Evolutionary conservation across 1,140 invertebrate genomes (phyloP), one percentile per base, ranked within the genome.

Genomic region (Periplaneta americana): DNA sequence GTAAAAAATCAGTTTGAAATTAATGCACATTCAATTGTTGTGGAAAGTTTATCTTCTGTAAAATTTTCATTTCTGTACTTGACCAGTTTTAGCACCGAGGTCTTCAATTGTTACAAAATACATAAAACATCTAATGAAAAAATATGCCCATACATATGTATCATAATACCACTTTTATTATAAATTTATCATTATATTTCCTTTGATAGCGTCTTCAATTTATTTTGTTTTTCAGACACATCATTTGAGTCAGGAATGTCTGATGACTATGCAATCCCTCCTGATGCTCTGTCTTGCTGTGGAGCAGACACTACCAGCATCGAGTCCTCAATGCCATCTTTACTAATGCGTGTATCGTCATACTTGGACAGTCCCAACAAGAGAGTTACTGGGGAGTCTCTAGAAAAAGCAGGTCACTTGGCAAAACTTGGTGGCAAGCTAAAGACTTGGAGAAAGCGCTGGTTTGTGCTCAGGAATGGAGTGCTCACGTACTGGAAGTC

Each of bases 211-310:
- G n/a, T n/a, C n/a, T n/a, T n/a, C n/a, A n/a, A n/a, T 66, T 28
- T n/a, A 66, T 66, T 22, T n/a, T 28, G 18, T 75, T 34, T 48
- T 34, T 86, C 90, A 96, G 96, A 97, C 89, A 95, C 95, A 84
- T 98, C 96, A 80, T 94, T 97, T 88, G 95, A 97, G 88, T 98
- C 96, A 74, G 97, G 96, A 81, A 92, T 97, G 88, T 98, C 97
- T 31, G 96, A 98, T 87, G 97, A 99, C 90, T 98, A 99, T 88
- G 97, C 97, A 33, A 94, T 98, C 85, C 97, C 97, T 31, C 97
- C 97, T 22, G 97, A 98, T 88, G 97, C 97, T 3, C 89, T 96
- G 15, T 95, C 95, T 34, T 92, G 91, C 85, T 34, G 36, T 28
- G 28, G 34, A 6, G 76, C 76, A 10, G 37, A 87, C 83, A 86